Conservation (phyloP, 2,888 invertebrate genomes). For the Cephus sareptanus region DNA sequence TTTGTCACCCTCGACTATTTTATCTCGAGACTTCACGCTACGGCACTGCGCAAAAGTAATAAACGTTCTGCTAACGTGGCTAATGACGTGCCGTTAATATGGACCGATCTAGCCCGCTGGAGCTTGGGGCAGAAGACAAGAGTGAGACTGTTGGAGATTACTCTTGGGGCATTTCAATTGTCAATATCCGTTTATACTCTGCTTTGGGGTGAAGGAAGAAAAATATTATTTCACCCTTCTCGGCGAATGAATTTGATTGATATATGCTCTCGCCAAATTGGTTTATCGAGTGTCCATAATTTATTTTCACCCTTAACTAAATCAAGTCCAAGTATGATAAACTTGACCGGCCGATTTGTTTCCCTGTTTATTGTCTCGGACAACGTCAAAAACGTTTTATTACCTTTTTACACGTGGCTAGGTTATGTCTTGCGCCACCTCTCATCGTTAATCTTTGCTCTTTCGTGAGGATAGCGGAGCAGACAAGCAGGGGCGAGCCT, state of each 20-base stretch:
- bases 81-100: slow-evolving; percentile 30
- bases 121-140: not conserved
- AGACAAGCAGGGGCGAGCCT: slow-evolving; percentile 51
- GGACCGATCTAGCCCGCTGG: slow-evolving; percentile 27
- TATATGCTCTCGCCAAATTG: not conserved
- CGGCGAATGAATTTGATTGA: not conserved
- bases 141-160: slow-evolving; percentile 49
- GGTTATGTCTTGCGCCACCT: slow-evolving; percentile 61
- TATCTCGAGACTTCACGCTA: slow-evolving; percentile 12
- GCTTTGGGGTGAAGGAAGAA: not conserved
- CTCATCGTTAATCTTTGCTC: slow-evolving; percentile 61
- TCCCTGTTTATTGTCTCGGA: not conserved
- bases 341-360: not conserved
- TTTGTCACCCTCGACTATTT: slow-evolving; percentile 30
- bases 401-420: slow-evolving; percentile 56
- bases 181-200: slow-evolving; percentile 39
- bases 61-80: slow-evolving; percentile 13
- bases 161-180: slow-evolving; percentile 43
- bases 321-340: not conserved
- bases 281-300: not conserved
- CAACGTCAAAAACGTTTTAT: slow-evolving; percentile 57
- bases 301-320: not conserved
- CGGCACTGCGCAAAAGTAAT: not conserved
- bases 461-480: slow-evolving; percentile 57
- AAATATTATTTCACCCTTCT: not conserved